Conservation (phyloP, 2,797 vertebrate genomes). For the Coregonus ussuriensis region DNA sequence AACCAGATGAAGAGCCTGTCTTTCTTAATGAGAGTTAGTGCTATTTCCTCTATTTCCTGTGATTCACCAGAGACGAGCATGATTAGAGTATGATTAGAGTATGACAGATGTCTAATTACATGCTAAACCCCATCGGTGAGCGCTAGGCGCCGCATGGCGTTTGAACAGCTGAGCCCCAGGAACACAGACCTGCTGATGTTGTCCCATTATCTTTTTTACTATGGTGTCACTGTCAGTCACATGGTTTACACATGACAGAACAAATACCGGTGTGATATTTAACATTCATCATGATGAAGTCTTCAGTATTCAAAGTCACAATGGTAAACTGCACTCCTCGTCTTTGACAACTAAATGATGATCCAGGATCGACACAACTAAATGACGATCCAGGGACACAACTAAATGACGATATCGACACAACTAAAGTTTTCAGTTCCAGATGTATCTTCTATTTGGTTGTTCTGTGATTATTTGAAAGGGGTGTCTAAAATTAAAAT, state of each 20-base stretch:
- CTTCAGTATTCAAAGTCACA: background rate
- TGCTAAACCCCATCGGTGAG: slow-evolving; percentile 35
- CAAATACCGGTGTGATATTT: background rate
- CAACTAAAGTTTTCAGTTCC: background rate
- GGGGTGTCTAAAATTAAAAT: slow-evolving; percentile 41
- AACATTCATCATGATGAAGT: background rate
- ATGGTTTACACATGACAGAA: background rate
- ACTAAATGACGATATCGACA: background rate
- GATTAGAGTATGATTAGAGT: slow-evolving; percentile 66
- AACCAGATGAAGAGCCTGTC: slow-evolving; percentile 1
- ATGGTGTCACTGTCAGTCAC: background rate
- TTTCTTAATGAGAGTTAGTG: background rate
- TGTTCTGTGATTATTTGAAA: background rate
- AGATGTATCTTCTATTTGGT: background rate
- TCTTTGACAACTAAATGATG: background rate
- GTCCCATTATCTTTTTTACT: background rate
- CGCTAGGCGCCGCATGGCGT: background rate
- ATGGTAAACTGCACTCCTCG: background rate
- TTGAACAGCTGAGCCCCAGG: background rate
- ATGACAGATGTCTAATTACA: slow-evolving; percentile 72
- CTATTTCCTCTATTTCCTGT: slow-evolving; percentile 43
- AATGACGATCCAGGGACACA: background rate
- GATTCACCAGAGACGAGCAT: slow-evolving; percentile 63
- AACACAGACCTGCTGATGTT: background rate
- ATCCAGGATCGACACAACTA: background rate